Evolutionary conservation across 2,888 invertebrate species (phyloP).

Genomic region (Crepidodera aurea): DNA sequence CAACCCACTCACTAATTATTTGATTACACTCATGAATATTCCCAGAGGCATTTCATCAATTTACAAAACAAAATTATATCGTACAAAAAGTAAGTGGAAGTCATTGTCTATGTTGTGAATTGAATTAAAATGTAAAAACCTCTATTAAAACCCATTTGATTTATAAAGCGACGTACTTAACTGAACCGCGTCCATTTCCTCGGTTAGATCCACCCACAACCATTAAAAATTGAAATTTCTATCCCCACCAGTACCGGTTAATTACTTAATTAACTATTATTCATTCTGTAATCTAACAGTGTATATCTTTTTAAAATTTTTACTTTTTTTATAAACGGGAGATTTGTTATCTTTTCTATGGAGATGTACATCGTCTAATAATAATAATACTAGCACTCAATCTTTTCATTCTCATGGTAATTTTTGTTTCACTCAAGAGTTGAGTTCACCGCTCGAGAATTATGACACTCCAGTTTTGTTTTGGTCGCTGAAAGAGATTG

Average conservation of each 20-base stretch:
- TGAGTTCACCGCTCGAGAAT: neutral
- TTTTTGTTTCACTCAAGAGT: conserved; percentile 14
- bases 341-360: conserved; percentile 23
- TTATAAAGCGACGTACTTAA: neutral
- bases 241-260: conserved; percentile 2
- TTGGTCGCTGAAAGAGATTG: no score
- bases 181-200: neutral
- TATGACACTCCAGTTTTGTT: neutral
- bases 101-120: no score
- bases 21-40: no score
- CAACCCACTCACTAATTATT: no score
- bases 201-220: conserved; percentile 3
- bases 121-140: neutral
- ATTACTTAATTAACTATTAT: conserved; percentile 18
- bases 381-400: conserved; percentile 10
- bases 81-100: no score
- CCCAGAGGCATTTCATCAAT: no score
- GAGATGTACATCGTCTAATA: conserved; percentile 4
- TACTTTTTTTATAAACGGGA: conserved; percentile 16
- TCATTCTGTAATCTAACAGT: conserved; percentile 20
- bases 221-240: conserved; percentile 11
- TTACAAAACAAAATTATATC: no score
- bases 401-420: conserved; percentile 13
- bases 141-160: neutral
- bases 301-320: conserved; percentile 2